Evolutionary conservation across 2,888 invertebrate genomes (phyloP), one percentile per base, ranked within the genome.

Genomic region (Pyrrhosoma nymphula): DNA sequence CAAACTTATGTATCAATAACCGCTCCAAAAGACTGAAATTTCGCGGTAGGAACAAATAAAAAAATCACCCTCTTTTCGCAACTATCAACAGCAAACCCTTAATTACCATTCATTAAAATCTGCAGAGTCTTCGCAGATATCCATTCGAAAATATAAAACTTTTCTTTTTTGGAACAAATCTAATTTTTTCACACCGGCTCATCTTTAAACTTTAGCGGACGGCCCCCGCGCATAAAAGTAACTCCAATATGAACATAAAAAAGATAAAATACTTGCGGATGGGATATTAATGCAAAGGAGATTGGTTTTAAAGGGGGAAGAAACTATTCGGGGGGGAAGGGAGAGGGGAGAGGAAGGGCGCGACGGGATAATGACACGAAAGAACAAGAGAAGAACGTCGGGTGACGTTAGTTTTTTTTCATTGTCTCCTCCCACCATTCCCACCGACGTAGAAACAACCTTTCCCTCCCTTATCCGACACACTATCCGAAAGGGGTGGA

Each of bases 381-480:
- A n/a, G 69, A 69, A 69, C 69, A 69, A 69, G 69, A 69, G 69
- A n/a, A 47, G 18, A n/a, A 10, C 69, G 69, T 6, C n/a, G 18
- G 60, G 60, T 20, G 60, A 60, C 60, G 16, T 60, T n/a, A n/a
- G 26, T 69, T 69, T 69, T 69, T 69, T 35, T 30, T 26, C 35
- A 6, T 82, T 82, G 1, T 18, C 26, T 82, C 26, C 26, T 35
- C 30, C 30, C 82, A 82, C 82, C 82, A 35, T 60, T 82, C 18
- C 30, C 82, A 82, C 82, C 35, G 35, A 16, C 30, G 82, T 4
- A 14, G 16, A 35, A 35, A 82, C 82, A 82, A 82, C 82, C 82
- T 82, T 82, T 82, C 82, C 30, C 35, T 82, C 82, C 35, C 82
- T 82, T 82, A 82, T 82, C 82, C 82, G 82, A 82, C 35, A 82